A percentile compares a stretch with the other conserved stretches of the same genome.
Conservation (phyloP, 2,888 invertebrate species). For the Smittia sp. region DNA sequence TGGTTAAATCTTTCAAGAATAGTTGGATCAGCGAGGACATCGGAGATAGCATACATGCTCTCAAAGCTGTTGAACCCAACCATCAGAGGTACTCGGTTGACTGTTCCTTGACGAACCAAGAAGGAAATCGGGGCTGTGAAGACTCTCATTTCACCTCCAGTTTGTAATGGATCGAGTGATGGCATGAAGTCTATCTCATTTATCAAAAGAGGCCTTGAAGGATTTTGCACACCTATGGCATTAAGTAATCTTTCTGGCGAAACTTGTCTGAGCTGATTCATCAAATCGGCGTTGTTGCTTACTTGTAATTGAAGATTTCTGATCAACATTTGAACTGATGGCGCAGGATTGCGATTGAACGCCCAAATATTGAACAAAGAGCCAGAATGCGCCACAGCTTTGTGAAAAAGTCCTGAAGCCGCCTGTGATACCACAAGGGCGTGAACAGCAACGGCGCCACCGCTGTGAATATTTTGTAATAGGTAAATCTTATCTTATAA, state of each 20-base stretch:
- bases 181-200: conserved; percentile 19
- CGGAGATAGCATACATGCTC: neutral
- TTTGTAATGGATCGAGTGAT: conserved; percentile 14
- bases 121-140: neutral
- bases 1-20: conserved; percentile 5
- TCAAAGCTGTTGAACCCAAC: conserved; percentile 37
- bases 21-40: neutral
- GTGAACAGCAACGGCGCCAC: conserved; percentile 28
- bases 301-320: conserved; percentile 1
- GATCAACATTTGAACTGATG: neutral
- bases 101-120: neutral
- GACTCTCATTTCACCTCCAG: neutral
- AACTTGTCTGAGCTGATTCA: conserved; percentile 17
- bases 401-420: conserved; percentile 31
- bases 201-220: neutral
- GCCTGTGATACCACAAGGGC: conserved; percentile 11
- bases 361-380: conserved; percentile 23
- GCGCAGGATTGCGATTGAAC: conserved; percentile 4
- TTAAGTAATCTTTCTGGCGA: conserved; percentile 1
- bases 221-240: neutral
- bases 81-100: conserved; percentile 33
- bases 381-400: conserved; percentile 22
- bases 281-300: neutral
- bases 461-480: too few relatives aligned
- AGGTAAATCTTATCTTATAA: too few relatives aligned